Percentiles rank a stretch among this genome's conserved stretches.
phyloP scores from a whole-genome alignment of 2,113 vertebrate species.

The Pseudopodoces humilis region DNA sequence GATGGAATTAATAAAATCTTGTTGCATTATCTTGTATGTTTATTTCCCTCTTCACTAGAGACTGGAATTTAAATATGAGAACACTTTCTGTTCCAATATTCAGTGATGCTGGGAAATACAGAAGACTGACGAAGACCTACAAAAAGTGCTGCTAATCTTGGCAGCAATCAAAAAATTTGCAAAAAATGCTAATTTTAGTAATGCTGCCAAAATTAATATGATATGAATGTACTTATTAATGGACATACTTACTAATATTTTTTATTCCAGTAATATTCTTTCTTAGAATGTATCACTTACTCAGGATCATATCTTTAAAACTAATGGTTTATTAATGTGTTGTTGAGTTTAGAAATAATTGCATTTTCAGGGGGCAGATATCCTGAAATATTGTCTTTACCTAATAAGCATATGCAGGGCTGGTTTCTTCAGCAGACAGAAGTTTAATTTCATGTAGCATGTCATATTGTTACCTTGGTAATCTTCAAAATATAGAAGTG shows the following conservation, averaged over 20 bases:
- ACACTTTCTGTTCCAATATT: background rate
- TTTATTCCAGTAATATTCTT: background rate
- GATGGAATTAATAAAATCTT: background rate
- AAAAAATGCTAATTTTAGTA: background rate
- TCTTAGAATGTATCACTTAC: background rate
- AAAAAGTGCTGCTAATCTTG: background rate
- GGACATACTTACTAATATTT: background rate
- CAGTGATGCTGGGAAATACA: background rate
- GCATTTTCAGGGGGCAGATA: background rate
- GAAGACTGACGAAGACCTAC: background rate
- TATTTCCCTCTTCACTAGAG: background rate
- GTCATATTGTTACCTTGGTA: background rate
- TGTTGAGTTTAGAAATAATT: background rate
- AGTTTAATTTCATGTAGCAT: slow-evolving; percentile 36
- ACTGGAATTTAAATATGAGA: background rate
- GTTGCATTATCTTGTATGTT: background rate
- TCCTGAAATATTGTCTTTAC: background rate
- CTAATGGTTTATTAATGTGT: background rate
- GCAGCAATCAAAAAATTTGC: background rate
- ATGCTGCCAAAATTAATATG: rapidly evolving
- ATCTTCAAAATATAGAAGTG: slow-evolving; percentile 10
- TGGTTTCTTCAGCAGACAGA: background rate
- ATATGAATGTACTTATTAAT: background rate
- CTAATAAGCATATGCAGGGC: background rate
- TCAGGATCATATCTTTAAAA: background rate